Percentiles rank a stretch among this genome's conserved stretches.
phyloP scores from a whole-genome alignment of 2,113 vertebrate species.

The Aspiorhynchus laticeps region DNA sequence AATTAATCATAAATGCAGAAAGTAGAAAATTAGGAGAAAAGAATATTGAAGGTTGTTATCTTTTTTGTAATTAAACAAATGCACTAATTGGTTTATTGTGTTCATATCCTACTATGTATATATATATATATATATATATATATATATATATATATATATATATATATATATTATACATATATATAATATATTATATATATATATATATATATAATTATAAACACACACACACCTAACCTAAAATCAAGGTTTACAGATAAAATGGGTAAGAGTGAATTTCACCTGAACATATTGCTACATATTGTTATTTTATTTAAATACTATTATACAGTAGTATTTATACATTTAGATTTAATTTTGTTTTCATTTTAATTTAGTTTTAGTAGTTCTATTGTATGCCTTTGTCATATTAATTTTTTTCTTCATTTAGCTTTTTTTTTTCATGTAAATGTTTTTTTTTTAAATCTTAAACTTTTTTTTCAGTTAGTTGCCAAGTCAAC shows the following conservation, averaged over 20 bases:
- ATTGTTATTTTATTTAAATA: not conserved
- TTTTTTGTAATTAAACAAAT: not conserved
- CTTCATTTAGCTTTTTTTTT: not conserved
- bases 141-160: no score
- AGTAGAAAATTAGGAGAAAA: not conserved
- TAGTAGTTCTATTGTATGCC: no score
- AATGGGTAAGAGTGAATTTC: no score
- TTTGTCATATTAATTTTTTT: not conserved
- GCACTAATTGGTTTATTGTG: not conserved
- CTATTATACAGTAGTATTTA: not conserved
- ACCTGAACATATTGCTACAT: not conserved
- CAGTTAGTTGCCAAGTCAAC: not conserved
- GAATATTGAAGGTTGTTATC: not conserved
- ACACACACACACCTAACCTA: no score
- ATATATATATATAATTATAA: no score
- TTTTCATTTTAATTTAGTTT: not conserved
- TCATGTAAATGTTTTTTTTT: no score
- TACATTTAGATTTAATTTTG: not conserved
- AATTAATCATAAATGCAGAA: not conserved
- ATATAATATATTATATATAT: no score
- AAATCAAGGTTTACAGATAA: no score
- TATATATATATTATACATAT: no score
- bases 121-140: no score
- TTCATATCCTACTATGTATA: not conserved
- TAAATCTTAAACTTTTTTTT: not conserved